Base-by-base conservation (phyloP, 2,888 invertebrate species). In the Ormyrus rosae region DNA sequence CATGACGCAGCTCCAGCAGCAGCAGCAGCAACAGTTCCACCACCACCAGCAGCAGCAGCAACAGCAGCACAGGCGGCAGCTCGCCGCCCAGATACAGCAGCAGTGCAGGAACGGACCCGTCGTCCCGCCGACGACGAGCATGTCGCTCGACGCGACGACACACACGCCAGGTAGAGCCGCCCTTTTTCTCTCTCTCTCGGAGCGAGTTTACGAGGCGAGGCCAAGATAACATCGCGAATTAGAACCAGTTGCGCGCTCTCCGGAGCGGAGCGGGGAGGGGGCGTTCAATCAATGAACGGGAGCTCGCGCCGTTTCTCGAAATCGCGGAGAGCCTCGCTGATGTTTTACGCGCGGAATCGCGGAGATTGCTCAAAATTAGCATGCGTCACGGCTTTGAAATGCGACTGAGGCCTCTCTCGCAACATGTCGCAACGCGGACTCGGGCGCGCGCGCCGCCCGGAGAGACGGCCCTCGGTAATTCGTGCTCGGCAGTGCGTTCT, bases 141-240 rank as follows among this genome's bases (percentile, higher is more conserved):
- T 89, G 67, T 88, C 90, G 34, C 84, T 90, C 74, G 90, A 90
- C 81, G 90, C 90, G 34, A 90, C 90, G 53, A 90, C 90, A 48
- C 90, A 90, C 82, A 90, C 90, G 67, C 90, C 90, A 90, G 90
- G 90, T 90, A 79, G n/a, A n/a, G 56, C 46, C 19, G 19, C 19
- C 19, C 19, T 19, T 19, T 19, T 19, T 19, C 19, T 19, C 19
- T 19, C 19, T 13, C 13, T 19, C 19, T 19, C 19, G 19, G 19
- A 19, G 19, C 19, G 19, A 19, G 19, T 19, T 19, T 19, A 19
- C 19, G 19, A 19, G 19, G 19, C 19, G 19, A 19, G 19, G 19
- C 19, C 1, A 2, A 1, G 19, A 19, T 19, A 19, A 2, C 19
- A 19, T 19, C 19, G 19, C 19, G 19, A 19, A 19, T 19, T 19